A percentile compares a stretch with the other conserved stretches of the same genome.
Evolutionary conservation across 2,113 vertebrate genomes (phyloP).

Genomic region (Gracilinanus agilis): DNA sequence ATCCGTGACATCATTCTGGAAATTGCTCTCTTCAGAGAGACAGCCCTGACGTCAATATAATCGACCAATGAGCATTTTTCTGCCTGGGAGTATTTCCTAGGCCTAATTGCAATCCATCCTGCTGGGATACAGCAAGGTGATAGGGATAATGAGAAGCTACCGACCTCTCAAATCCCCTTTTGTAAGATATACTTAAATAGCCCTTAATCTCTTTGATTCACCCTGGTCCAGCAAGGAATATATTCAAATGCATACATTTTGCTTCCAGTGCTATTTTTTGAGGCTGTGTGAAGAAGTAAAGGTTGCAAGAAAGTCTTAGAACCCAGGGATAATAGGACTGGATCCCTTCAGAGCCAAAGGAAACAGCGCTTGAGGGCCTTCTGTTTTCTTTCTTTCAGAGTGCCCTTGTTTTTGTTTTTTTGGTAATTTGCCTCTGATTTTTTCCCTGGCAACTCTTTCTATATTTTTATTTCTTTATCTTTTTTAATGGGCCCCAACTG

Average conservation of each 20-base stretch:
- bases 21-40: conserved; percentile 30
- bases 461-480: not conserved
- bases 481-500: not conserved
- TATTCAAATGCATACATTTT: conserved; percentile 54
- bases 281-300: not conserved
- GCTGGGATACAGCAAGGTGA: conserved; percentile 4
- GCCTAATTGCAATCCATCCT: not conserved
- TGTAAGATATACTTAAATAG: conserved; percentile 45
- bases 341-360: not conserved
- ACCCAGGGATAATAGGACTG: not conserved
- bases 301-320: not conserved
- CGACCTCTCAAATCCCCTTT: conserved; percentile 4
- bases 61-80: not conserved
- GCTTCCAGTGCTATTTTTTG: conserved; percentile 32
- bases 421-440: not conserved
- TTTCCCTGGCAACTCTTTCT: not conserved
- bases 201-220: conserved; percentile 32
- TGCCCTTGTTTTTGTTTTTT: not conserved
- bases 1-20: conserved; percentile 1
- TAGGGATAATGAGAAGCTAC: conserved; percentile 9
- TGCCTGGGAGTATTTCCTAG: conserved; percentile 32
- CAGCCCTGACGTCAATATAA: not conserved
- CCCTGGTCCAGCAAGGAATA: conserved; percentile 45
- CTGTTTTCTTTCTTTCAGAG: not conserved
- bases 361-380: not conserved